Conservation (phyloP, 2,113 vertebrate species). For the Eolophus roseicapilla region DNA sequence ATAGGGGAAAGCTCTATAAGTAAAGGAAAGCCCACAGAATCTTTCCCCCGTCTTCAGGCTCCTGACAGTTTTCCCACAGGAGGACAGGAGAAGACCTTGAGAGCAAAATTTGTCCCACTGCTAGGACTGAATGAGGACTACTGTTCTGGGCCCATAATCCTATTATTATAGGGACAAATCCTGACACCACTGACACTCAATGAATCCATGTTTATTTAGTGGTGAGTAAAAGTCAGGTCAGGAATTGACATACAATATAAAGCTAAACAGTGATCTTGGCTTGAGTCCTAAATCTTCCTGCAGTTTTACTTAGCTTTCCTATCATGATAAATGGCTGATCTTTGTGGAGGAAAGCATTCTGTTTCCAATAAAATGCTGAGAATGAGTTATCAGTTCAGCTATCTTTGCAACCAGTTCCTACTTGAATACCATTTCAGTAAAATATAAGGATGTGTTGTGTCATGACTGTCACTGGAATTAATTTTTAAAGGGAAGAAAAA, state of each 20-base stretch:
- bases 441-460: neutral
- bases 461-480: neutral
- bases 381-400: neutral
- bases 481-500: neutral
- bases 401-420: neutral
- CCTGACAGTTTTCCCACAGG: neutral
- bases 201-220: slow-evolving; percentile 7
- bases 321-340: neutral
- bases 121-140: neutral
- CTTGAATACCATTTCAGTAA: neutral
- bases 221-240: neutral
- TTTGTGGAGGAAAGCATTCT: neutral
- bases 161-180: neutral
- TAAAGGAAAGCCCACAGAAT: neutral
- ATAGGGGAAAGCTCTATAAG: neutral
- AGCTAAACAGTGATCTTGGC: neutral
- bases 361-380: neutral
- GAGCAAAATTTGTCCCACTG: neutral
- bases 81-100: neutral
- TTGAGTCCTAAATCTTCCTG: neutral
- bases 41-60: neutral
- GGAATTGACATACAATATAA: neutral
- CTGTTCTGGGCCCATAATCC: neutral
- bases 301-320: neutral
- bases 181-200: neutral